phyloP scores from a whole-genome alignment of 2,113 vertebrate species.

The Candoia aspera region DNA sequence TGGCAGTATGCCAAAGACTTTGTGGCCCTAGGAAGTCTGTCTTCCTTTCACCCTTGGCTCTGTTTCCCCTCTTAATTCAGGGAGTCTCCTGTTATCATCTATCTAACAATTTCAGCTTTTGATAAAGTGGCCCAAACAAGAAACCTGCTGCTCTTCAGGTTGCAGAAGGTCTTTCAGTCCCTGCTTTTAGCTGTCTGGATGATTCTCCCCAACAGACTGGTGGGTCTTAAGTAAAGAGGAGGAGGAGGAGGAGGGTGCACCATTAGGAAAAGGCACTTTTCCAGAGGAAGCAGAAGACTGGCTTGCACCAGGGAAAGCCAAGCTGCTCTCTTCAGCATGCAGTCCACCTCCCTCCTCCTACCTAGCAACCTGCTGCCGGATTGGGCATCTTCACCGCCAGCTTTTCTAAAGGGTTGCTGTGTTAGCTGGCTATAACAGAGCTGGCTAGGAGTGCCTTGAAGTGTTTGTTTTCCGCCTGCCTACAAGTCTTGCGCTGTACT shows the following conservation, averaged over 20 bases:
- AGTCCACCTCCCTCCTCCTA: background rate
- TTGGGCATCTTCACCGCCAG: background rate
- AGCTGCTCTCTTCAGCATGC: background rate
- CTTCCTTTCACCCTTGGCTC: background rate
- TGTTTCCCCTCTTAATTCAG: background rate
- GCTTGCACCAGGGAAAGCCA: background rate
- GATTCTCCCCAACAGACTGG: background rate
- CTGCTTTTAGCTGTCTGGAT: background rate
- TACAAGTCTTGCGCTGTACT: background rate
- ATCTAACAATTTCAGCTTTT: background rate
- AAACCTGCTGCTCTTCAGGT: background rate
- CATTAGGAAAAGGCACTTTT: background rate
- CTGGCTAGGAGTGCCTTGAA: background rate
- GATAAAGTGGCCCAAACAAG: background rate
- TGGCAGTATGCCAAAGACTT: background rate
- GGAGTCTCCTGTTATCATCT: background rate
- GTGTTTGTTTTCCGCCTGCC: background rate
- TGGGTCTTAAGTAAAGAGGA: background rate
- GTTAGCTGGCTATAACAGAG: background rate
- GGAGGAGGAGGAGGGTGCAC: background rate
- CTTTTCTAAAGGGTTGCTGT: background rate
- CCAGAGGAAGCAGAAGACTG: background rate
- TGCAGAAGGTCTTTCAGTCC: background rate
- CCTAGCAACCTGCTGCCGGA: background rate
- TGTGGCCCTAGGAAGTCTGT: background rate